A percentile compares a stretch with the other conserved stretches of the same genome.
phyloP scores from a whole-genome alignment of 2,888 invertebrate species.

The Andricus curvator region DNA sequence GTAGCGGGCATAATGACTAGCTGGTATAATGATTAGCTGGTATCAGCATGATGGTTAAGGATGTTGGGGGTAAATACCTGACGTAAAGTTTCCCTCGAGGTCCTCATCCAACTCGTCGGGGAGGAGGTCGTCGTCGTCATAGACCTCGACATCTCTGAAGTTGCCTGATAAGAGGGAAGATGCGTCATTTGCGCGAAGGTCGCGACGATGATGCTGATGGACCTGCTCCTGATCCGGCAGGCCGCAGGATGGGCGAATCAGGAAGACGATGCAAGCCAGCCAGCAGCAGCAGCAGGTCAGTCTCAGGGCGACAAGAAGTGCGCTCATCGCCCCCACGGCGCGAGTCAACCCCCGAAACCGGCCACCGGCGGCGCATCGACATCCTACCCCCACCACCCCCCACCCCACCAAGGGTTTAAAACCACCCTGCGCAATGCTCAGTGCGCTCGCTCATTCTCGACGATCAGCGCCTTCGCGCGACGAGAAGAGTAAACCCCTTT shows the following conservation, averaged over 20 bases:
- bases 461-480: slow-evolving; percentile 40
- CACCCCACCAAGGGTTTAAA: slow-evolving; percentile 43
- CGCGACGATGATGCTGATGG: slow-evolving; percentile 48
- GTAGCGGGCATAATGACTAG: background rate
- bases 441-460: slow-evolving; percentile 46
- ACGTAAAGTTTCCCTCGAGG: slow-evolving; percentile 75
- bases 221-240: slow-evolving; percentile 52
- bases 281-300: slow-evolving; percentile 71
- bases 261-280: slow-evolving; percentile 74
- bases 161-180: slow-evolving; percentile 48
- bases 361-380: slow-evolving; percentile 77
- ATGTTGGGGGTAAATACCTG: slow-evolving; percentile 66
- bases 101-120: slow-evolving; percentile 74
- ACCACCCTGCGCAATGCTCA: slow-evolving; percentile 56
- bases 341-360: slow-evolving; percentile 77
- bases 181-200: slow-evolving; percentile 52
- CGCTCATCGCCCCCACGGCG: slow-evolving; percentile 78
- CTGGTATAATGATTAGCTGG: background rate
- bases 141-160: slow-evolving; percentile 59
- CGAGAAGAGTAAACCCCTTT: slow-evolving; percentile 8
- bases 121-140: slow-evolving; percentile 72
- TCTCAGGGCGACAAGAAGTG: slow-evolving; percentile 76
- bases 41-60: background rate
- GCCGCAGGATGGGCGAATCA: slow-evolving; percentile 58
- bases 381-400: slow-evolving; percentile 67